These are phyloP conservation scores for Leptestheria dahalacensis DNA, from an alignment of 1,140 invertebrate genomes.

Conservation along the genomic window DNA sequence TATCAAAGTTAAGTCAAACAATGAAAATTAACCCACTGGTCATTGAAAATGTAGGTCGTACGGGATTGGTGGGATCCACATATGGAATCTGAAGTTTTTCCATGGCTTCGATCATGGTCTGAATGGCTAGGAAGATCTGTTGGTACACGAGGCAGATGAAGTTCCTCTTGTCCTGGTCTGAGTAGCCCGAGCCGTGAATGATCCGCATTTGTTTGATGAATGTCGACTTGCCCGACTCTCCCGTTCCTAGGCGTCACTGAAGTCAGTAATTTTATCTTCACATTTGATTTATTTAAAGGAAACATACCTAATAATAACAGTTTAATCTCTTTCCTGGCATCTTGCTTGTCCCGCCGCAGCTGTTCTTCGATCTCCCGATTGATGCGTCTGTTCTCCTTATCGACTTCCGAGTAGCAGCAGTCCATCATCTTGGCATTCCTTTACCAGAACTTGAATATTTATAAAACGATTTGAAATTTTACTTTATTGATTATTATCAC, in stretches of 20 bases:
- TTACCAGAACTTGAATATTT: too few relatives aligned
- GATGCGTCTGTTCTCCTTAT: conserved; percentile 25
- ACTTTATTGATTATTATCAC: not conserved
- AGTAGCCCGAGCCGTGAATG: conserved; percentile 89
- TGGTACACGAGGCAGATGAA: conserved; percentile 99
- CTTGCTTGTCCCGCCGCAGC: conserved; percentile 37
- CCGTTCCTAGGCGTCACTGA: conserved; percentile 33
- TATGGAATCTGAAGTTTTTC: conserved; percentile 94
- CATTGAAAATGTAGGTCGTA: conserved; percentile 28
- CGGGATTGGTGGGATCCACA: conserved; percentile 68
- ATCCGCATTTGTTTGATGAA: conserved; percentile 99
- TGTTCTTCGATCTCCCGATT: conserved; percentile 42
- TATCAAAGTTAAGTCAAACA: conserved; percentile 24
- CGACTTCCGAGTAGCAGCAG: not conserved
- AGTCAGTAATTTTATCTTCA: too few relatives aligned
- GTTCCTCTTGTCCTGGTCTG: conserved; percentile 51
- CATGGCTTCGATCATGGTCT: conserved; percentile 99
- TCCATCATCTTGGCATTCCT: not conserved
- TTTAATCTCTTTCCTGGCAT: conserved; percentile 40
- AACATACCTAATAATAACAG: conserved; percentile 36
- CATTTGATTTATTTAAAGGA: not conserved
- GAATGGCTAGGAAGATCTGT: conserved; percentile 99
- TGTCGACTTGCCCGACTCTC: conserved; percentile 90
- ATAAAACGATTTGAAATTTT: not conserved
- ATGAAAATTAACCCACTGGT: not conserved